Conservation (phyloP, 2,888 invertebrate species). For the Agrenia bidenticulata region DNA sequence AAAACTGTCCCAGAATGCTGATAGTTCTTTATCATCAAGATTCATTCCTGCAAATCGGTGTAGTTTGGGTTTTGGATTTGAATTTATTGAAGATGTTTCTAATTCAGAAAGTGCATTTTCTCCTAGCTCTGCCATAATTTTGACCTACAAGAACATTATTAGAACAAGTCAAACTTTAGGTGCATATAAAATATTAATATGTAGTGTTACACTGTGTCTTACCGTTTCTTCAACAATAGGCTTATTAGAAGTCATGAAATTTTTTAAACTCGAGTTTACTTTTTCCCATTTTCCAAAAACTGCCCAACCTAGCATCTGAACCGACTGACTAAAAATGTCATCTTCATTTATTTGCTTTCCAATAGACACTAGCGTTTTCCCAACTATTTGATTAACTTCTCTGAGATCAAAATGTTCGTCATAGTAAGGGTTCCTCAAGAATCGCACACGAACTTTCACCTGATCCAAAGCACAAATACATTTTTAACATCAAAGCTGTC, state of each 20-base stretch:
- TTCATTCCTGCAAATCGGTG: slow-evolving; percentile 44
- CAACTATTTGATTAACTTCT: slow-evolving; percentile 70
- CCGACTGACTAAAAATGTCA: slow-evolving; percentile 62
- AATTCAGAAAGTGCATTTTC: slow-evolving; percentile 58
- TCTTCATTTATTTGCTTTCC: slow-evolving; percentile 57
- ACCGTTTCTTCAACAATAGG: slow-evolving; percentile 42
- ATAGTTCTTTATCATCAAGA: slow-evolving; percentile 44
- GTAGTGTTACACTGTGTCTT: too few relatives aligned
- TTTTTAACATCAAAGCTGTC: too few relatives aligned
- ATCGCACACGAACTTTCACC: slow-evolving; percentile 73
- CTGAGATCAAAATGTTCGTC: slow-evolving; percentile 88
- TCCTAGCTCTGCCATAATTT: slow-evolving; percentile 56
- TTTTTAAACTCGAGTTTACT: slow-evolving; percentile 55
- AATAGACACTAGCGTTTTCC: slow-evolving; percentile 76
- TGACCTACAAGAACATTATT: slow-evolving; percentile 30
- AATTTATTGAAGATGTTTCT: slow-evolving; percentile 44
- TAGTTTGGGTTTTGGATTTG: slow-evolving; percentile 42
- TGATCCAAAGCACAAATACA: too few relatives aligned
- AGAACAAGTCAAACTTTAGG: too few relatives aligned
- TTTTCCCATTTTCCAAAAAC: slow-evolving; percentile 68
- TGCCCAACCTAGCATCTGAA: slow-evolving; percentile 67
- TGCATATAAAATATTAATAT: too few relatives aligned
- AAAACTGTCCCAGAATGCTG: slow-evolving; percentile 35
- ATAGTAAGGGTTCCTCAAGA: slow-evolving; percentile 75
- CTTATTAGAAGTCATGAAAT: slow-evolving; percentile 19